Conservation (phyloP, 2,113 vertebrate species). For the Artemisiospiza belli region DNA sequence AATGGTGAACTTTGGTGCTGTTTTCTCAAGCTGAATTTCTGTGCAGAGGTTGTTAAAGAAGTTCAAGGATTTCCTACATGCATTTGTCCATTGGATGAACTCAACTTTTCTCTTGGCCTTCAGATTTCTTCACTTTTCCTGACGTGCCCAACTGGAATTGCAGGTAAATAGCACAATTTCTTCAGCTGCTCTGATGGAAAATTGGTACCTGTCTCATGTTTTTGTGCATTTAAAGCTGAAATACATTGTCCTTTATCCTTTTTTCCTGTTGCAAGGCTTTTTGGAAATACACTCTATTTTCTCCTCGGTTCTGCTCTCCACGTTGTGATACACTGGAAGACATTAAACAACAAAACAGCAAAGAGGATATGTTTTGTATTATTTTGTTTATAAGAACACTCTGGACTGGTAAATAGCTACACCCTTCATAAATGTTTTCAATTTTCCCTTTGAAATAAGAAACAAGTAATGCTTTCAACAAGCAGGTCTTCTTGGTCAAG, state of each 20-base stretch:
- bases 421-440: slow-evolving; percentile 40
- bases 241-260: not conserved
- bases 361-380: slow-evolving; percentile 56
- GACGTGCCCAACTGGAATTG: not conserved
- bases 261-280: not conserved
- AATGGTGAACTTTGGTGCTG: not conserved
- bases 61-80: not conserved
- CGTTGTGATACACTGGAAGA: not conserved
- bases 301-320: not conserved
- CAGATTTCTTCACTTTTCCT: not conserved
- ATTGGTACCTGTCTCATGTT: not conserved
- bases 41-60: not conserved
- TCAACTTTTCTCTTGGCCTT: not conserved
- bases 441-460: slow-evolving; percentile 49
- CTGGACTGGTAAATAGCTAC: slow-evolving; percentile 37
- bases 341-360: not conserved
- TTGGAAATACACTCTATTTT: not conserved
- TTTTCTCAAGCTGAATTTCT: not conserved
- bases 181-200: not conserved
- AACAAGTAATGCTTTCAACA: not conserved
- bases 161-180: not conserved
- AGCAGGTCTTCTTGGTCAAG: not conserved
- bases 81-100: not conserved
- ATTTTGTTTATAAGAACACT: slow-evolving; percentile 58
- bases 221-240: not conserved